Percentiles rank a stretch among this genome's conserved stretches.
These are phyloP conservation scores for Rhimphoctona megacephalus DNA, from an alignment of 2,888 invertebrate genomes.

Conservation along the genomic window DNA sequence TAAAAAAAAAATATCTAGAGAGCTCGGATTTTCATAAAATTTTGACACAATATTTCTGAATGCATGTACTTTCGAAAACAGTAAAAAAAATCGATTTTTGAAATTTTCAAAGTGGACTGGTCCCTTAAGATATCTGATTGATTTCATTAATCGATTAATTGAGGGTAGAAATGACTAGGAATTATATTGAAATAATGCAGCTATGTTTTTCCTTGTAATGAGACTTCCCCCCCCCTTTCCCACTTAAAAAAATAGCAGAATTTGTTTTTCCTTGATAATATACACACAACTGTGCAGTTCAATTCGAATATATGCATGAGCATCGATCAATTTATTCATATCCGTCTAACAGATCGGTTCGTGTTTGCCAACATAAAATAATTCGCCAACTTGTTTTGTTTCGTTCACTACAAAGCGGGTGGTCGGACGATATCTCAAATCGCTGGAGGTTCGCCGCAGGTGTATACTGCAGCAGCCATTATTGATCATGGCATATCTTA, in stretches of 20 bases:
- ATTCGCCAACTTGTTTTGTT: slow-evolving; percentile 65
- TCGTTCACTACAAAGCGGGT: slow-evolving; percentile 42
- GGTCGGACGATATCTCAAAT: slow-evolving; percentile 25
- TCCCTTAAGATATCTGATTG: too few species aligned
- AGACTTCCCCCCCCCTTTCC: neutral
- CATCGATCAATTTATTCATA: slow-evolving; percentile 71
- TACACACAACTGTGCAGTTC: neutral
- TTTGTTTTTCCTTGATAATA: slow-evolving; percentile 30
- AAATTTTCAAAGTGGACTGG: too few species aligned
- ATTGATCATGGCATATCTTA: neutral
- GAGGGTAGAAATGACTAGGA: neutral
- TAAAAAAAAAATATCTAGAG: too few species aligned
- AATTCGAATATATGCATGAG: neutral
- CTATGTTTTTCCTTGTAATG: neutral
- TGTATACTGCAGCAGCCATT: neutral
- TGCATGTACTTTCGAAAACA: too few species aligned
- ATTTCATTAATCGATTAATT: neutral
- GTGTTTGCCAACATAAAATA: slow-evolving; percentile 66
- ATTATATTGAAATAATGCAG: neutral
- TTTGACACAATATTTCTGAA: too few species aligned
- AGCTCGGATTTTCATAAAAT: too few species aligned
- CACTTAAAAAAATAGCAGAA: neutral
- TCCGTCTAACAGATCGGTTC: slow-evolving; percentile 67
- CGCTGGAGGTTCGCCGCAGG: neutral
- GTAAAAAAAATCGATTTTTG: too few species aligned